Evolutionary conservation across 2,113 vertebrate genomes (phyloP), one percentile per base, ranked within the genome.

Genomic region (Otolemur garnettii): DNA sequence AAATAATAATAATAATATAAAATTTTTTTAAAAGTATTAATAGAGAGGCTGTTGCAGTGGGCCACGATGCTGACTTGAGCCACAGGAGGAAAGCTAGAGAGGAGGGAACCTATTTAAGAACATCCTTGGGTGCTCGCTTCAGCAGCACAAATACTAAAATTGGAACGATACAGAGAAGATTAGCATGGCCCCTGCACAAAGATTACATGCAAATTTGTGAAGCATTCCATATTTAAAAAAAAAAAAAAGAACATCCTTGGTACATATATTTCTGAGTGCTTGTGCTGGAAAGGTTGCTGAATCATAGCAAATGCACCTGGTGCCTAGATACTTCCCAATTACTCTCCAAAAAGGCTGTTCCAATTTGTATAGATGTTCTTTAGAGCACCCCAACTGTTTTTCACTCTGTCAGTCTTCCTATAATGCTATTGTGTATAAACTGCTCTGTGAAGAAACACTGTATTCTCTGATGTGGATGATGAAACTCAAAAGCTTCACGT

Each of bases 381-480:
- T 53, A 62, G 38, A 62, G 57, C 60, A 62, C 33, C 2, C 64
- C 24, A 50, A 19, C 26, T 22, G 82, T 85, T 92, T 91, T 83
- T 66, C 74, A 93, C 33, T 72, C 35, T 77, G 38, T 87, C 26
- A 35, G 50, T n/a, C 75, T 80, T 87, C n/a, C 42, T 83, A n/a
- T 66, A 86, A 68, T 71, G 72, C 72, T 72, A 28, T 57, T 85
- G 15, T 7, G 4, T 57, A 78, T 66, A 68, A 42, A 53, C 35
- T 77, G 19, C 38, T 89, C 87, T 74, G 59, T 57, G 14, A 60
- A 83, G 26, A 38, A 93, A 66, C 66, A 10, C 3, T 10, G 0
- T 78, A 30, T 62, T 93, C 57, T 88, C 64, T 93, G 57, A 96
- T 33, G 11, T 66, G 45, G 81, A 74, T 83, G 50, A 92, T 92